Percentiles rank a stretch among this genome's conserved stretches.
Conservation (phyloP, 2,113 vertebrate genomes). For the Nibea coibor region DNA sequence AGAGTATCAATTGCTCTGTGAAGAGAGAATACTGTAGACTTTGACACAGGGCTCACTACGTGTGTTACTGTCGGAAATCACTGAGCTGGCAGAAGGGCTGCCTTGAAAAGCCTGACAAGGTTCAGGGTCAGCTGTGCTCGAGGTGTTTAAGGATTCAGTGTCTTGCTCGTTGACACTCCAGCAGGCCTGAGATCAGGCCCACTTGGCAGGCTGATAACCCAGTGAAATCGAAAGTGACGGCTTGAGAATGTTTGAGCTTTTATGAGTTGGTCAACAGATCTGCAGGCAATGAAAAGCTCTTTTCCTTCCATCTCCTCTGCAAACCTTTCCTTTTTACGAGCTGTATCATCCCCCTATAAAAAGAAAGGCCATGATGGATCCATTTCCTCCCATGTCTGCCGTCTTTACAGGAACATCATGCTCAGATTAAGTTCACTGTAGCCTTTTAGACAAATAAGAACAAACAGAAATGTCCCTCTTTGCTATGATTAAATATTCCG, state of each 20-base stretch:
- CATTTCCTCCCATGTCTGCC: slow-evolving; percentile 40
- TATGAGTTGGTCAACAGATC: slow-evolving; percentile 55
- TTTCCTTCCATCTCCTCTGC: slow-evolving; percentile 34
- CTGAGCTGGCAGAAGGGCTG: background rate
- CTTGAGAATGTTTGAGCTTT: slow-evolving; percentile 23
- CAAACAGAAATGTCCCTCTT: background rate
- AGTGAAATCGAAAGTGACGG: slow-evolving; percentile 20
- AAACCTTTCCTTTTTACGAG: slow-evolving; percentile 43
- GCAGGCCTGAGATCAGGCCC: background rate
- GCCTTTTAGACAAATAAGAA: background rate
- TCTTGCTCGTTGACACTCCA: background rate
- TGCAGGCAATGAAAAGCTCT: background rate
- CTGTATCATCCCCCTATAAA: slow-evolving; percentile 39
- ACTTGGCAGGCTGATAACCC: background rate
- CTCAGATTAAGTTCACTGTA: slow-evolving; percentile 3
- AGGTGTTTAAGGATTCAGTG: background rate
- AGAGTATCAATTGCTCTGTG: slow-evolving; percentile 48
- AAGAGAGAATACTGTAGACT: slow-evolving; percentile 35
- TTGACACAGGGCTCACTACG: slow-evolving; percentile 37
- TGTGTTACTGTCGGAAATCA: background rate
- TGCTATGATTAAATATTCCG: background rate
- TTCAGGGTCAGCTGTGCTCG: background rate
- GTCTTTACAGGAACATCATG: slow-evolving; percentile 8
- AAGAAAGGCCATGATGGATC: slow-evolving; percentile 4
- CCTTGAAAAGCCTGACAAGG: background rate